Percentiles rank a stretch among this genome's conserved stretches.
phyloP scores from a whole-genome alignment of 2,797 vertebrate species.

The Danio jaintianensis region DNA sequence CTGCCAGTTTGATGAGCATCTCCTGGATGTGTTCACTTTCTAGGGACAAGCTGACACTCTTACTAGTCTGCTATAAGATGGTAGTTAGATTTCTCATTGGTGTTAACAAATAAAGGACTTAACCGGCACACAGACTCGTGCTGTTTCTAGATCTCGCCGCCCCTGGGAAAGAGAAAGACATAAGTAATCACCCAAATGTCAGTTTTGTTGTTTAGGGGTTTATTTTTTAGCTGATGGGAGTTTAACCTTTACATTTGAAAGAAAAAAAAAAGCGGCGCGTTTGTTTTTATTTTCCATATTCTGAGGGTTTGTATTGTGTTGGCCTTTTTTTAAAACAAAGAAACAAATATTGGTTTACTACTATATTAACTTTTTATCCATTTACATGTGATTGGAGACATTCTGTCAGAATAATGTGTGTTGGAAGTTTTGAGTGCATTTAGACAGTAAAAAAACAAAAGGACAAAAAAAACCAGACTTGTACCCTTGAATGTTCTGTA shows the following conservation, averaged over 20 bases:
- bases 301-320: conserved; percentile 84
- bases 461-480: conserved; percentile 61
- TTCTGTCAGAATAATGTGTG: conserved; percentile 74
- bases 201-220: conserved; percentile 42
- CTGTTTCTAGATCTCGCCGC: conserved; percentile 63
- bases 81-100: conserved; percentile 81
- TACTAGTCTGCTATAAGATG: conserved; percentile 73
- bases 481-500: conserved; percentile 81
- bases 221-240: conserved; percentile 55
- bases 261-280: conserved; percentile 51
- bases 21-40: conserved; percentile 72
- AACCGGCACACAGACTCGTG: conserved; percentile 71
- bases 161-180: conserved; percentile 53
- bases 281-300: conserved; percentile 73
- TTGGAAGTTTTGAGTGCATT: conserved; percentile 74
- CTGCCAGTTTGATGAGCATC: conserved; percentile 68
- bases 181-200: conserved; percentile 7
- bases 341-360: conserved; percentile 78
- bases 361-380: conserved; percentile 78
- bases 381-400: conserved; percentile 73
- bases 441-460: conserved; percentile 44
- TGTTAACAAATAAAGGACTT: conserved; percentile 78
- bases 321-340: conserved; percentile 71
- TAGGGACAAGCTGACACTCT: conserved; percentile 73
- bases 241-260: conserved; percentile 58